These are phyloP conservation scores for Nestor notabilis DNA, from an alignment of 2,113 vertebrate species.

Conservation along the genomic window DNA sequence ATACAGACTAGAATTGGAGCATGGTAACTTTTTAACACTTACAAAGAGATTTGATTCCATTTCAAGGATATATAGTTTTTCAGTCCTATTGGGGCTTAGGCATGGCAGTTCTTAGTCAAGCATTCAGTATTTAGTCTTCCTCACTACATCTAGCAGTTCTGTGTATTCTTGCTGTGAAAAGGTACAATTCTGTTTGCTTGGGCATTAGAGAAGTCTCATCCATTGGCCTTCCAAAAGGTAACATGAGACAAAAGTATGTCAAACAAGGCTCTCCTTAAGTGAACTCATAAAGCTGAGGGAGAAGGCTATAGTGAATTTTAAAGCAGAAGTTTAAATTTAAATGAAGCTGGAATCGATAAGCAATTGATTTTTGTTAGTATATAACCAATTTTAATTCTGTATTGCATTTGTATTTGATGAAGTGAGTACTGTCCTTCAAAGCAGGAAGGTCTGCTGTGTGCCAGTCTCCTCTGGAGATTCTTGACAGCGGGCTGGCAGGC, in stretches of 20 bases:
- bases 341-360: background rate
- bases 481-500: background rate
- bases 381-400: background rate
- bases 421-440: background rate
- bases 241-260: background rate
- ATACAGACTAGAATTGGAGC: background rate
- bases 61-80: background rate
- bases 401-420: background rate
- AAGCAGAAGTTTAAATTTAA: background rate
- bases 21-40: background rate
- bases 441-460: background rate
- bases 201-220: background rate
- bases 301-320: background rate
- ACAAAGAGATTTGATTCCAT: background rate
- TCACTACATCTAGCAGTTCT: background rate
- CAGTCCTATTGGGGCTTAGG: background rate
- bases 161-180: background rate
- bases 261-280: background rate
- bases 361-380: background rate
- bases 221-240: background rate
- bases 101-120: background rate
- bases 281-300: background rate
- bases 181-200: background rate
- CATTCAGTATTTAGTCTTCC: background rate
- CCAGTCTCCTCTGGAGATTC: background rate